Percentiles rank a stretch among this genome's conserved stretches.
Conservation (phyloP, 2,888 invertebrate genomes). For the Spodoptera littoralis region DNA sequence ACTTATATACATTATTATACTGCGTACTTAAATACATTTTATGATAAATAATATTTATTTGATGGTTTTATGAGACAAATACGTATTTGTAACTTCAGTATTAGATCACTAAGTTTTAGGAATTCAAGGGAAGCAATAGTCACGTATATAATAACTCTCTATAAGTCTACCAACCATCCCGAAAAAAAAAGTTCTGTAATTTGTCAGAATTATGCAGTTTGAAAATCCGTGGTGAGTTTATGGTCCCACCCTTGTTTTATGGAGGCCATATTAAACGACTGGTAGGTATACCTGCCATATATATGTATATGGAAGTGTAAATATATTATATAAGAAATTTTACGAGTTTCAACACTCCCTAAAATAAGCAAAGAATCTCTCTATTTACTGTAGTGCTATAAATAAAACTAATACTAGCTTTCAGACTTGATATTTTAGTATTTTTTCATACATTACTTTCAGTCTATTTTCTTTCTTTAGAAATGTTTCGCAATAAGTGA, state of each 20-base stretch:
- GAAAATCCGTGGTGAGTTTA: constrained; percentile 48
- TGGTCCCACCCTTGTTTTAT: constrained; percentile 66
- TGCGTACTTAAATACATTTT: no score
- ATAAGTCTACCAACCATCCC: no score
- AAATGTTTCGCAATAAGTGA: constrained; percentile 3
- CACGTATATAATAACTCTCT: no score
- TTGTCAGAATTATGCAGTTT: constrained; percentile 38
- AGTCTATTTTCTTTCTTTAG: constrained; percentile 31
- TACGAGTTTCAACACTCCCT: constrained; percentile 74
- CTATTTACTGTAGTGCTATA: constrained; percentile 70
- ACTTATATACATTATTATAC: no score
- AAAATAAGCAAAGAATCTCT: constrained; percentile 75
- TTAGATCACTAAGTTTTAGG: no score
- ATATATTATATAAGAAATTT: constrained; percentile 52
- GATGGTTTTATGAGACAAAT: no score
- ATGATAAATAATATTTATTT: no score
- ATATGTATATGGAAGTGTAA: constrained; percentile 1
- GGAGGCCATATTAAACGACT: constrained; percentile 67
- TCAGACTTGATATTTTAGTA: constrained; percentile 70
- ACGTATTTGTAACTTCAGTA: no score
- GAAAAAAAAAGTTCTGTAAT: constrained; percentile 9
- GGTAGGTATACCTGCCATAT: constrained; percentile 52
- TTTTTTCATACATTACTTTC: constrained; percentile 44
- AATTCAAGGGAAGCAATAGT: no score
- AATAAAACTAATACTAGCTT: constrained; percentile 71